These are phyloP conservation scores for Ganaspis sp. DNA, from an alignment of 1,140 invertebrate species.

Conservation along the genomic window DNA sequence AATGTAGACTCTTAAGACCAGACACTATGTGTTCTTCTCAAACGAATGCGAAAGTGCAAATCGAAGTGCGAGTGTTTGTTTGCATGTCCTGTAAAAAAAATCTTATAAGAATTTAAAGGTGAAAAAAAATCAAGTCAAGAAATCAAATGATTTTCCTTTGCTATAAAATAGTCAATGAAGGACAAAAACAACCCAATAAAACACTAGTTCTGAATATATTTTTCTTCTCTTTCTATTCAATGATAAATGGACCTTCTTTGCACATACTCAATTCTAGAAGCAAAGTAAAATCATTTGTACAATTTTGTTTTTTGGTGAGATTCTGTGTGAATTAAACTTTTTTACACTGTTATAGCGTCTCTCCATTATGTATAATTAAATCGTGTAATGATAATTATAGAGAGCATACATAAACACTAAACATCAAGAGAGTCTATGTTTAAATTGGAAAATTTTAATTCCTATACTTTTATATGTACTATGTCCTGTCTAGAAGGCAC, in stretches of 20 bases:
- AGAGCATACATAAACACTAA: constrained; percentile 8
- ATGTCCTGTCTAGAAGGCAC: constrained; percentile 11
- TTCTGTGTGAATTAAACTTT: neutral
- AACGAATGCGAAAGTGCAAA: constrained; percentile 24
- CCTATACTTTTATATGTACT: constrained; percentile 19
- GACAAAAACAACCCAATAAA: neutral
- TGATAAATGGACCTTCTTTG: neutral
- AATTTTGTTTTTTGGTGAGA: neutral
- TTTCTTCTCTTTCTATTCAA: neutral
- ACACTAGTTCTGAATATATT: neutral
- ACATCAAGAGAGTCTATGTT: constrained; percentile 16
- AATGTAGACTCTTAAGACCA: constrained; percentile 12
- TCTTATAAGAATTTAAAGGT: neutral
- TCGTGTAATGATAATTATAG: neutral
- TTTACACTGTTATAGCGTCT: constrained; percentile 1
- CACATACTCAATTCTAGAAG: neutral
- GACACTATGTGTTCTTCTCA: constrained; percentile 10
- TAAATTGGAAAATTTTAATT: constrained; percentile 3
- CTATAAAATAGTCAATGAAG: neutral
- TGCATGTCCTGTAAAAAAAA: constrained; percentile 20
- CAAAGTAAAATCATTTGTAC: constrained; percentile 1
- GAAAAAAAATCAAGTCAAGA: neutral
- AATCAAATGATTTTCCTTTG: constrained; percentile 7
- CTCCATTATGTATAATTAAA: constrained; percentile 17
- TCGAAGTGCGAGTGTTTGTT: constrained; percentile 19